Conservation (phyloP, 2,888 invertebrate genomes). For the Drosophila meridiana region DNA sequence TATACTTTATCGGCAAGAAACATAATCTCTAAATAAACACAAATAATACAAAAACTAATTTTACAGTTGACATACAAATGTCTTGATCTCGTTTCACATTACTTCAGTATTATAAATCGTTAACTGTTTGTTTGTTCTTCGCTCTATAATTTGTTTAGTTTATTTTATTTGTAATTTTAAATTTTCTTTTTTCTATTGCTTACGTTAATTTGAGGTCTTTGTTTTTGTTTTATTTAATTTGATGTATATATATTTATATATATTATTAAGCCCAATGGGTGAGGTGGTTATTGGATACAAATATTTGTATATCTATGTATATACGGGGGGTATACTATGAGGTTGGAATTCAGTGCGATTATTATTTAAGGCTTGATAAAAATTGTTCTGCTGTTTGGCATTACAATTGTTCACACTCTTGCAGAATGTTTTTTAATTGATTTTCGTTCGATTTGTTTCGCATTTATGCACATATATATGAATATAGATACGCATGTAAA, state of each 20-base stretch:
- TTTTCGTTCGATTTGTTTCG: slow-evolving; percentile 14
- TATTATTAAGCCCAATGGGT: slow-evolving; percentile 14
- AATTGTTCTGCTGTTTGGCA: slow-evolving; percentile 6
- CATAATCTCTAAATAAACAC: not conserved
- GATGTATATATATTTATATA: not conserved
- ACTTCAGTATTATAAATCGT: slow-evolving; percentile 29
- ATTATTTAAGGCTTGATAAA: slow-evolving; percentile 9
- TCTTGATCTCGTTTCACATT: slow-evolving; percentile 7
- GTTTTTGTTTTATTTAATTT: not conserved
- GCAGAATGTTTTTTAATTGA: slow-evolving; percentile 8
- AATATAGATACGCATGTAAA: not conserved
- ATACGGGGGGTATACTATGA: slow-evolving; percentile 5
- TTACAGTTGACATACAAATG: slow-evolving; percentile 25
- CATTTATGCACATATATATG: not conserved
- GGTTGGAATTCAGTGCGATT: slow-evolving; percentile 2
- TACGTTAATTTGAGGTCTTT: slow-evolving; percentile 24
- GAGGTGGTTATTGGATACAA: slow-evolving; percentile 12
- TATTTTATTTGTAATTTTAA: not conserved
- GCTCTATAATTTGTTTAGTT: not conserved
- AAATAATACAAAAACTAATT: slow-evolving; percentile 12
- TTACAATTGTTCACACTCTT: slow-evolving; percentile 5
- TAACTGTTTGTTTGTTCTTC: slow-evolving; percentile 33
- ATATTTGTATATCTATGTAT: slow-evolving; percentile 4
- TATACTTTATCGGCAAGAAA: slow-evolving; percentile 47
- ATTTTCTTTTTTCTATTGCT: slow-evolving; percentile 25